Percentiles rank a stretch among this genome's conserved stretches.
These are phyloP conservation scores for Willisornis vidua DNA, from an alignment of 2,113 vertebrate species.

Conservation along the genomic window DNA sequence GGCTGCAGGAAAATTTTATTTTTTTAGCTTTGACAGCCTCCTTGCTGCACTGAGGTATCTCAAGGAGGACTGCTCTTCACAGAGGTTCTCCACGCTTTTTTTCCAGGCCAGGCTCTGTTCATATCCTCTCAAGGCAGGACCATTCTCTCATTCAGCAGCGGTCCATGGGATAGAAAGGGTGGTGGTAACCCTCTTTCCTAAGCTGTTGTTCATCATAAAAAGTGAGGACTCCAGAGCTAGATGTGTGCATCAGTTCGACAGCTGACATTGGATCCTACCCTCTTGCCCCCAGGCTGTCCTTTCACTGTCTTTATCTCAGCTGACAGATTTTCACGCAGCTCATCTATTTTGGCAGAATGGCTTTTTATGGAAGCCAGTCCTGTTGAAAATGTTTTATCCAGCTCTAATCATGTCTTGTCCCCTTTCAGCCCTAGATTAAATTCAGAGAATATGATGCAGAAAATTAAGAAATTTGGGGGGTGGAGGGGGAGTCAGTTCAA, in stretches of 20 bases:
- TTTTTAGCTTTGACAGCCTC: background rate
- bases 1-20: background rate
- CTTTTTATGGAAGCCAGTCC: conserved; percentile 7
- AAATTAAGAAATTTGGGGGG: background rate
- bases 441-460: conserved; percentile 1
- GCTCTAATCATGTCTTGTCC: background rate
- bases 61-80: background rate
- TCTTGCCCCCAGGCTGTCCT: background rate
- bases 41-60: background rate
- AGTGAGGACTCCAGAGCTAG: background rate
- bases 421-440: conserved; percentile 28
- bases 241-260: background rate
- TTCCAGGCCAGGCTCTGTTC: background rate
- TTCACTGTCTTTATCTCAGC: conserved; percentile 4
- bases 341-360: background rate
- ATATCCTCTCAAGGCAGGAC: background rate
- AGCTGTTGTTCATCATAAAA: background rate
- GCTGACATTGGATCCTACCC: background rate
- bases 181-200: background rate
- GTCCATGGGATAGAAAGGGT: background rate
- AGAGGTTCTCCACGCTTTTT: background rate
- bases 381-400: background rate
- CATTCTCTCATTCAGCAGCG: background rate
- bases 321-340: conserved; percentile 22
- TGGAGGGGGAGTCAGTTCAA: background rate